phyloP scores from a whole-genome alignment of 2,113 vertebrate genomes.

The Ardeotis arabs region DNA sequence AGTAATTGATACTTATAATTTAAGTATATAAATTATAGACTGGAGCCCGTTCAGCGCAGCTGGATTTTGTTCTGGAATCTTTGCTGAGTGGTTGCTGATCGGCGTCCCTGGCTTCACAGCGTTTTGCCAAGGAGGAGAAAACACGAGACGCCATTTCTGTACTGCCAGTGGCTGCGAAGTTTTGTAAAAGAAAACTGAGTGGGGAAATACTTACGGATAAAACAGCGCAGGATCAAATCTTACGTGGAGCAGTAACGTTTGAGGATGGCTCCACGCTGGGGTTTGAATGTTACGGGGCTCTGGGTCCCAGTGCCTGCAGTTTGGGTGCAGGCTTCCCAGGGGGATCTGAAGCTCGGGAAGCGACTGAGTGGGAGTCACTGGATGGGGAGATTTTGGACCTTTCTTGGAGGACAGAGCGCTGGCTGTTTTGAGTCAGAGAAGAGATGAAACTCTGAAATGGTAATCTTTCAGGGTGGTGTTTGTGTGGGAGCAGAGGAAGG shows the following conservation, averaged over 20 bases:
- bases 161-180: not conserved
- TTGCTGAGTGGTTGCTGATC: not conserved
- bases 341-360: not conserved
- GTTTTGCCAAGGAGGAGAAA: not conserved
- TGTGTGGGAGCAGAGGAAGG: not conserved
- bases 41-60: not conserved
- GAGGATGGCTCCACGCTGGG: not conserved
- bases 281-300: not conserved
- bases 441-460: not conserved
- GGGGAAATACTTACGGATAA: not conserved
- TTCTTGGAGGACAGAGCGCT: not conserved
- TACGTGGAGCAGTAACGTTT: fast-evolving
- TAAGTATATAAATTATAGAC: too few species aligned
- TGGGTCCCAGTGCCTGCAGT: not conserved
- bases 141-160: not conserved
- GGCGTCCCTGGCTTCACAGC: not conserved
- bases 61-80: not conserved
- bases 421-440: not conserved
- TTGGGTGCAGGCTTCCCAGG: not conserved
- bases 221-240: too few species aligned
- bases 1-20: too few species aligned
- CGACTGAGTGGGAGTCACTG: not conserved
- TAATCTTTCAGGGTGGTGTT: not conserved
- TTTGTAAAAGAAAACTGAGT: not conserved
- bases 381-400: not conserved